Percentiles rank a stretch among this genome's conserved stretches.
Evolutionary conservation across 2,797 vertebrate species (phyloP).

Genomic region (Phalloptychus januarius): DNA sequence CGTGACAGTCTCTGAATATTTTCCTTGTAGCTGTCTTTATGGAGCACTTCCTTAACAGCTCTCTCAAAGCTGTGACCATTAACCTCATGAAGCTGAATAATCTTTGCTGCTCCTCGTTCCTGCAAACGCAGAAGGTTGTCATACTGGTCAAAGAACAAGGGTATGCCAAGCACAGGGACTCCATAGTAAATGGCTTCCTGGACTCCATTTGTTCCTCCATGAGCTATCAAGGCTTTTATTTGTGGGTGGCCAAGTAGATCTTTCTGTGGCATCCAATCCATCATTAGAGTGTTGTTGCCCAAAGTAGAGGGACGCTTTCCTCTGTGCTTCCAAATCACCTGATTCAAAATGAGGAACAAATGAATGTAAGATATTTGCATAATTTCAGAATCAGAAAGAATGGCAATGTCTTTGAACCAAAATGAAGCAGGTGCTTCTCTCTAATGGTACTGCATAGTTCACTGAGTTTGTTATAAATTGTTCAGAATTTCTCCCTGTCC

Average conservation of each 20-base stretch:
- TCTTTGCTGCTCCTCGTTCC: constrained; percentile 66
- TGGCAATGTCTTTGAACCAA: neutral
- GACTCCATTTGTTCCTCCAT: constrained; percentile 80
- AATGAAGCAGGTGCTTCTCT: constrained; percentile 10
- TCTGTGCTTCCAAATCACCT: constrained; percentile 77
- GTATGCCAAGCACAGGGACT: constrained; percentile 77
- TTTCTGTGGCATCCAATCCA: constrained; percentile 80
- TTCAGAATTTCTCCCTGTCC: neutral
- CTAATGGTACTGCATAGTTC: neutral
- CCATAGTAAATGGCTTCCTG: constrained; percentile 79
- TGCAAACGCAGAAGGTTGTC: constrained; percentile 77
- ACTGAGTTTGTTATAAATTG: neutral
- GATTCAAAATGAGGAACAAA: neutral
- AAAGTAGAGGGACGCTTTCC: constrained; percentile 65
- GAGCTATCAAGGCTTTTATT: constrained; percentile 73
- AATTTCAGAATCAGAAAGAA: too few species aligned
- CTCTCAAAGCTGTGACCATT: constrained; percentile 56
- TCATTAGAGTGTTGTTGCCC: constrained; percentile 78
- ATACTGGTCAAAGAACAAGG: constrained; percentile 79
- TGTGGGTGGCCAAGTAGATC: constrained; percentile 79
- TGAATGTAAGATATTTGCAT: neutral
- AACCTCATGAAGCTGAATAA: constrained; percentile 54
- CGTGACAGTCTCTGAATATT: constrained; percentile 73
- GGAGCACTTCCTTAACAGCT: constrained; percentile 54
- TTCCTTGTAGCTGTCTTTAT: constrained; percentile 57